Evolutionary conservation across 2,888 invertebrate species (phyloP).

Genomic region (Thymelicus acteon): DNA sequence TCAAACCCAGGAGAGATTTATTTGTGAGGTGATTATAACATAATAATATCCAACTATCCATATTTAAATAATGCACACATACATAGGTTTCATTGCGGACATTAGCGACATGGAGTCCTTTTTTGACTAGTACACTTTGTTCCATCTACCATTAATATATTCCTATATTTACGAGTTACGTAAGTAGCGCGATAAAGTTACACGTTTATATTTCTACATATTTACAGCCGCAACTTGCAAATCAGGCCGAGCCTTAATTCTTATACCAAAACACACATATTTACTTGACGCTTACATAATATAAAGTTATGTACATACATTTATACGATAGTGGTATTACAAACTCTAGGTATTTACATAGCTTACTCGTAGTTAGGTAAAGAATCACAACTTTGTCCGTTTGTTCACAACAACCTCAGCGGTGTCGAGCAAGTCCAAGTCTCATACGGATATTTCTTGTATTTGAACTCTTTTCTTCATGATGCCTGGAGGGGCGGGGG

Average conservation of each 20-base stretch:
- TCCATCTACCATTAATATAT: slow-evolving; percentile 47
- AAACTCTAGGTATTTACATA: slow-evolving; percentile 43
- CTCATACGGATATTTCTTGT: slow-evolving; percentile 95
- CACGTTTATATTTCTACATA: slow-evolving; percentile 51
- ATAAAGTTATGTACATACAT: slow-evolving; percentile 45
- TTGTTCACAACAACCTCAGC: slow-evolving; percentile 76
- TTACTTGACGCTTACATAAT: slow-evolving; percentile 48
- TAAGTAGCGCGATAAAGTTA: slow-evolving; percentile 54
- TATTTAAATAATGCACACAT: too few relatives aligned
- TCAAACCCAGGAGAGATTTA: too few relatives aligned
- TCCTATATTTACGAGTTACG: slow-evolving; percentile 50
- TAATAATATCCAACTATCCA: too few relatives aligned
- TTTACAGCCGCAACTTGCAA: slow-evolving; percentile 54
- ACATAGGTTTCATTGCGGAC: too few relatives aligned
- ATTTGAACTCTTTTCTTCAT: slow-evolving; percentile 96
- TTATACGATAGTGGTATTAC: slow-evolving; percentile 50
- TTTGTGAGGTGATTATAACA: too few relatives aligned
- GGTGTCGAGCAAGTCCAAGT: slow-evolving; percentile 65
- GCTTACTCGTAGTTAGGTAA: slow-evolving; percentile 37
- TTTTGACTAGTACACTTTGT: too few relatives aligned
- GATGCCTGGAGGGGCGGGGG: slow-evolving; percentile 89
- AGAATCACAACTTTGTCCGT: slow-evolving; percentile 75
- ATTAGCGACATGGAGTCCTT: too few relatives aligned
- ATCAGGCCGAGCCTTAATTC: slow-evolving; percentile 46
- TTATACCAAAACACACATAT: slow-evolving; percentile 30